Base-by-base conservation (phyloP, 1,140 invertebrate species). In the Drosophila pandora region DNA sequence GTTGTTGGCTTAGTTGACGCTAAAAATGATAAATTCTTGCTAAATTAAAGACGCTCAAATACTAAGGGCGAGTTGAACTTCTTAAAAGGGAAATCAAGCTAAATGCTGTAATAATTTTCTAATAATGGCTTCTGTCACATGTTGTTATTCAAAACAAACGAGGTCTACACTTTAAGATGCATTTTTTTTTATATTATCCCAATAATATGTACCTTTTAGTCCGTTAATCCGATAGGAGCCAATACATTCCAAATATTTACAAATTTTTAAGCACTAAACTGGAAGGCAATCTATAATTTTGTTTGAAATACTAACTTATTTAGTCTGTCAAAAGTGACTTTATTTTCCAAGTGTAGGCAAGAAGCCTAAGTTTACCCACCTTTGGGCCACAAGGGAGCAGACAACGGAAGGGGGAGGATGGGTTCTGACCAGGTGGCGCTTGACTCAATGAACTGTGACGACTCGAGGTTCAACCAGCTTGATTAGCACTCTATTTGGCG, bases 361-460 rank as follows among this genome's bases (percentile, higher is more conserved):
- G 9, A 4, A 7, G 21, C 43, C 43, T 21, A 47, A 21, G 2
- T 22, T 21, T 7, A 2, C 7, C 41, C 13, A 21, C 13, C 17
- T 21, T 45, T 47, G 7, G 17, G 9, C 39, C 41, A 21, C 37
- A 28, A 3, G 17, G 1, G 2, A 21, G 49, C 1, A 17, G 7
- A 4, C 21, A 25, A 12, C 12, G 5, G 12, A 5, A 10, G 49
- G 13, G n/a, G n/a, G 50, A 25, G 49, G 37, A 2, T 61, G n/a
- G 56, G 32, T 13, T 61, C 43, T 65, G 70, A 58, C 71, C 71
- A 65, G 71, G 60, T 75, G 81, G 56, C 68, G 73, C 58, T 79
- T 68, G 65, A 68, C 48, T 57, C 76, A 88, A 70, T 88, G 84
- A 88, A 89, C 79, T 72, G 83, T 75, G 78, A 73, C 76, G 45